Evolutionary conservation across 2,113 vertebrate species (phyloP), one percentile per base, ranked within the genome.

Genomic region (Pachypanchax playfairii): DNA sequence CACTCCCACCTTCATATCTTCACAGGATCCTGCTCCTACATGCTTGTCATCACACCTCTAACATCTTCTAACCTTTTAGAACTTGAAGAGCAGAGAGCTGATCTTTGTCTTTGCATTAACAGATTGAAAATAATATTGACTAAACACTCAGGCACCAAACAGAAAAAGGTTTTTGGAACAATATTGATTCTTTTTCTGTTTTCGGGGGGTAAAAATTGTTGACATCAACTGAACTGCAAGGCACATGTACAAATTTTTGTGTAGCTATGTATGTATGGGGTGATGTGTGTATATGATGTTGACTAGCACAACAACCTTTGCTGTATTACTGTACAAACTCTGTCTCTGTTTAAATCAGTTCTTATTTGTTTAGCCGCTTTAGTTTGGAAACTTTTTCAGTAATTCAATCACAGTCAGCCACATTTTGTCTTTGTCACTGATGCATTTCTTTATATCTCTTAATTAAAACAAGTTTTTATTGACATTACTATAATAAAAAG

Each of bases 161-260:
- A 29, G 8, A 41, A 10, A 14, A 28, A 21, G 36, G 29, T 52
- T 43, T 88, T 84, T 83, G 64, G 78, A 76, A 80, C 42, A 67
- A 70, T 85, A 80, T 86, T 83, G 80, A 84, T 75, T 31, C 11
- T 65, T 66, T 84, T 62, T 81, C 47, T 69, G 78, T 72, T 84
- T 80, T 76, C 64, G 67, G 63, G 54, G 42, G 28, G 5, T 35
- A 35, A 25, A 42, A 64, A 77, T n/a, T 48, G 35, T 55, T 52
- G 35, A 66, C n/a, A n/a, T n/a, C n/a, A n/a, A 77, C n/a, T 46
- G 31, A 54, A 53, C 13, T 68, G 66, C 56, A 68, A 80, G 87
- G 84, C 89, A 90, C 87, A 87, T 88, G 88, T 89, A 88, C 57
- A 90, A 85, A 88, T 46, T 57, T 82, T 61, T 85, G 79, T 82